Evolutionary conservation across 2,888 invertebrate genomes (phyloP), one percentile per base, ranked within the genome.

Genomic region (Folsomia manolachei): DNA sequence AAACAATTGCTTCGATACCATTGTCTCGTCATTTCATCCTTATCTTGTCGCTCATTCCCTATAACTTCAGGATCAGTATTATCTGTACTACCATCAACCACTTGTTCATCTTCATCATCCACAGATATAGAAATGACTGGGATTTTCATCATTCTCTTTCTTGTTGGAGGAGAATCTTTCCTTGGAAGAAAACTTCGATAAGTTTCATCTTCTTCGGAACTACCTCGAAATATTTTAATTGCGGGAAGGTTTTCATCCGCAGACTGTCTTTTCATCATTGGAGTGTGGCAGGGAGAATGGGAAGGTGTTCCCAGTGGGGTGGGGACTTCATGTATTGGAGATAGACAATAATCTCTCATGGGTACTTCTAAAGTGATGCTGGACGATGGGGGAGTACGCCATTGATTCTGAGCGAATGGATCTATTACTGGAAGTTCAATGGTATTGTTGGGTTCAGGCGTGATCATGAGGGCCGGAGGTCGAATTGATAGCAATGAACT

Each of bases 361-460:
- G 92, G 91, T 80, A 91, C 90, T 86, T 92, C 92, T 70, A 92
- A 86, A 27, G 91, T 87, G 79, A 92, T 91, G 53, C 90, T 90
- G 52, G 91, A 90, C 70, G 90, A 90, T 83, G 91, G 90, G 90
- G 85, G 64, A 89, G 85, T 82, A 89, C 87, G 65, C 86, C 82
- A 71, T 56, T 62, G 67, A 19, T 66, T 68, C 65, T 72, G 73
- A 69, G 75, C 74, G 63, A 75, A 77, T 65, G 80, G 78, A 72
- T 81, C 81, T 23, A 80, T 78, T 52, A 80, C 81, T 1, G 80
- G 77, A n/a, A 79, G 69, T 70, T 81, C 79, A 71, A 81, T 76
- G 27, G 78, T 79, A 52, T 71, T 75, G 60, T 71, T 77, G 24
- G 75, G 69, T 27, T 79, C 79, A n/a, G 77, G 71, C 2, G 67